Base-by-base conservation (phyloP, 2,888 invertebrate genomes). In the Agrochola circellaris region DNA sequence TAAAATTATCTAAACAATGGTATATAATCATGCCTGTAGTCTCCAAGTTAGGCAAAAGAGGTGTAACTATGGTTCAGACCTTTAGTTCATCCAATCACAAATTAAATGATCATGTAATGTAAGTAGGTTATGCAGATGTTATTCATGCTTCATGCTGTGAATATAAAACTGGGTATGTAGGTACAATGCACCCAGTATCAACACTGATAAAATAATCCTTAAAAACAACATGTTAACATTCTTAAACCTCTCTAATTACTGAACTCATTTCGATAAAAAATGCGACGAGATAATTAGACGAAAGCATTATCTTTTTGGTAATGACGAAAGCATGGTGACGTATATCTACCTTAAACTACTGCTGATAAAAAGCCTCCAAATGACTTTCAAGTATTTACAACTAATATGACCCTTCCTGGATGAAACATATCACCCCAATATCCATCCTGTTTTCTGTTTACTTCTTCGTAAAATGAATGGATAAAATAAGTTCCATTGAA, bases 191-290 rank as follows among this genome's bases (percentile, higher is more conserved):
- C 11, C 7, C 5, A 26, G 1, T 34, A 15, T 45, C 17, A 6
- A 23, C 9, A 66, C 20, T 8, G 60, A 70, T 60, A 48, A 48
- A 23, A 26, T 13, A 17, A 58, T 45, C 15, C 20, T 61, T 20
- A 23, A 13, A 56, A 13, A 56, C 23, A 48, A 61, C 23, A 34
- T n/a, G 23, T 71, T 60, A 42, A 67, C 51, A 72, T 76, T 72
- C 51, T 38, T 61, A 26, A 26, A 34, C 17, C 15, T 23, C 2
- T 9, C 20, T 83, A 77, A 83, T 86, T 62, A 77, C 83, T 70
- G n/a, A 73, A 82, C 65, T 48, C n/a, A 83, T 83, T 83, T 51
- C 26, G 77, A 73, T 70, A 73, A 81, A 51, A n/a, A 38, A 64
- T 45, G 61, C 51, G 23, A 23, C 9, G 3, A 45, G 26, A 65